Evolutionary conservation across 2,113 vertebrate species (phyloP), one percentile per base, ranked within the genome.

Genomic region (Hippocampus zosterae): DNA sequence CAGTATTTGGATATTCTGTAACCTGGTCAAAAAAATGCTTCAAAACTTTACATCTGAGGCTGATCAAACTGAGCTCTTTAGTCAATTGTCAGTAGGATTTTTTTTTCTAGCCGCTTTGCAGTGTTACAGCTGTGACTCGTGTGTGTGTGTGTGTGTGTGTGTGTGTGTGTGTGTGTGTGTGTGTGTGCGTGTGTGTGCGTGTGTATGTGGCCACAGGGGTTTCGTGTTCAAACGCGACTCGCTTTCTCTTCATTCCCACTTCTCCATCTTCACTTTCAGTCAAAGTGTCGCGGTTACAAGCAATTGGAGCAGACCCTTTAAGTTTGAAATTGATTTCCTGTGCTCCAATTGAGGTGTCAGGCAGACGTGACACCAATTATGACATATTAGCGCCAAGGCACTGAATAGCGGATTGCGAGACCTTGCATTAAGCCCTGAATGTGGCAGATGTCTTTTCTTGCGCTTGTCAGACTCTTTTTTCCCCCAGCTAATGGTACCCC

Each of bases 281-380:
- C 84, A 83, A 83, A 61, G 78, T 77, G 77, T 75, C 84, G 11
- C 48, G 11, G 74, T 87, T 84, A 87, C 77, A 72, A 52, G 70
- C 53, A 76, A 68, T 61, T 9, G 41, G 62, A n/a, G 40, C n/a
- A 16, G n/a, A 44, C 25, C 13, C 40, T 42, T 46, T 41, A 15
- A 16, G 63, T 21, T 62, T 62, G 18, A 62, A 40, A 73, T 78
- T 79, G 59, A 88, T 82, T 81, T 84, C 77, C 82, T 67, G 37
- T 23, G 72, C 61, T 76, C 80, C 71, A 75, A 81, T 84, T 77
- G 73, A 67, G 74, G 60, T 68, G 63, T 8, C 46, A 77, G 63
- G 69, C 68, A 70, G 75, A 72, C 72, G 64, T 23, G 48, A 74
- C 66, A 67, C 56, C 81, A 84, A 82, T 87, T 85, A 76, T 82